Base-by-base conservation (phyloP, 2,113 vertebrate species). In the Ranitomeya variabilis region DNA sequence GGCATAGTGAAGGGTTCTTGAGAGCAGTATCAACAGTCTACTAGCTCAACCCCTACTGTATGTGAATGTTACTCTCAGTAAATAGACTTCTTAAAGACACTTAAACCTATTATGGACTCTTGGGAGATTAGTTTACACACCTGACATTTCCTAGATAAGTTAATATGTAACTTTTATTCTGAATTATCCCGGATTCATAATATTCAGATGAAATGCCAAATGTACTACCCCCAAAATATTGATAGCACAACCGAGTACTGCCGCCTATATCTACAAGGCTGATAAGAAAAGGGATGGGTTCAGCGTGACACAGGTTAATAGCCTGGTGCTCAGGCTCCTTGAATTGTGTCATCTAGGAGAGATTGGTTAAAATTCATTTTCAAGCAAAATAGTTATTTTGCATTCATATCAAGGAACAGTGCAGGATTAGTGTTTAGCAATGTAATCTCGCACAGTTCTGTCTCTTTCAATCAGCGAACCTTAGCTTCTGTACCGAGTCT, bases 361-460 rank as follows among this genome's bases (percentile, higher is more conserved):
- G 60, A 89, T 84, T 89, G 87, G 87, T 84, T 89, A 89, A 84
- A 89, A 89, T 84, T 84, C 87, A 89, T 89, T 89, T 78, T 89
- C 87, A 84, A 37, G 71, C 81, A 67, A 89, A 62, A 89, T 84
- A 84, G 87, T 89, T 89, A 89, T 84, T 89, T 89, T 89, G 87
- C 87, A 89, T 89, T 89, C 81, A 84, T 89, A 89, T 89, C 57
- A 57, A 89, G 87, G 81, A 89, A 84, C 87, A 84, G 71, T 77
- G 55, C 87, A 13, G 87, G 87, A 89, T 89, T 89, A 89, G 87
- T 89, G 87, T 89, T 89, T 89, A 89, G 87, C 87, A 89, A 67
- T 89, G 87, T 89, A 89, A 89, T 89, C 81, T 89, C 84, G 59
- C 81, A 77, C 87, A 89, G 71, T 83, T 89, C 87, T 89, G 87